These are phyloP conservation scores for Chelonus insularis DNA, from an alignment of 1,140 invertebrate genomes.

Conservation along the genomic window DNA sequence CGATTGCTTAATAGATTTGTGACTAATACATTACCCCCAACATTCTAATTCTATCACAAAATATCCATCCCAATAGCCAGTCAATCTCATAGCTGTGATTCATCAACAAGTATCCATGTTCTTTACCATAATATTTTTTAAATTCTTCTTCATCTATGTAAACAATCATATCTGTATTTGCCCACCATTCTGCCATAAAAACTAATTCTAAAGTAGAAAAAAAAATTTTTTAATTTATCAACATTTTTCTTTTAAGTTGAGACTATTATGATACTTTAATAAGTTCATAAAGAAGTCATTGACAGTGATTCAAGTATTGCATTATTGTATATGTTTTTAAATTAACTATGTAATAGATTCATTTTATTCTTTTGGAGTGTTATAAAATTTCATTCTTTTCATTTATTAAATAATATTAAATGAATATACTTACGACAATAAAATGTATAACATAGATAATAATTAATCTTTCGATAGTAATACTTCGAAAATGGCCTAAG, in stretches of 20 bases:
- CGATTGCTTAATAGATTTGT: conserved; percentile 7
- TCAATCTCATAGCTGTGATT: conserved; percentile 96
- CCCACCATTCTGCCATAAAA: conserved; percentile 93
- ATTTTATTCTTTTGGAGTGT: too few relatives aligned
- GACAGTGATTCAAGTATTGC: too few relatives aligned
- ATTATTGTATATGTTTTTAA: too few relatives aligned
- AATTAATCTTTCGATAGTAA: conserved; percentile 87
- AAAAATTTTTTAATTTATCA: conserved; percentile 9
- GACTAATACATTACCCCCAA: conserved; percentile 69
- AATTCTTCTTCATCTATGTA: conserved; percentile 81
- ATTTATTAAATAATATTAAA: conserved; percentile 12
- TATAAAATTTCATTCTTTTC: too few relatives aligned
- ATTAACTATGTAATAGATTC: too few relatives aligned
- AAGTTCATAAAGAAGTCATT: conserved; percentile 22
- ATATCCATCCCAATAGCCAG: conserved; percentile 89
- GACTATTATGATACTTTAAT: too few relatives aligned
- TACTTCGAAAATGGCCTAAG: conserved; percentile 75
- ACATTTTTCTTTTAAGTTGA: background rate
- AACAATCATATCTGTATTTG: conserved; percentile 71
- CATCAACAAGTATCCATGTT: conserved; percentile 89
- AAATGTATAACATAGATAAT: conserved; percentile 86
- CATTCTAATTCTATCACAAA: conserved; percentile 75
- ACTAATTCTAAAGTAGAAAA: conserved; percentile 80
- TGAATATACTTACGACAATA: conserved; percentile 82
- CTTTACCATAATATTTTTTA: conserved; percentile 79